Conservation (phyloP, 2,797 vertebrate genomes). For the Gymnothorax reevesii region DNA sequence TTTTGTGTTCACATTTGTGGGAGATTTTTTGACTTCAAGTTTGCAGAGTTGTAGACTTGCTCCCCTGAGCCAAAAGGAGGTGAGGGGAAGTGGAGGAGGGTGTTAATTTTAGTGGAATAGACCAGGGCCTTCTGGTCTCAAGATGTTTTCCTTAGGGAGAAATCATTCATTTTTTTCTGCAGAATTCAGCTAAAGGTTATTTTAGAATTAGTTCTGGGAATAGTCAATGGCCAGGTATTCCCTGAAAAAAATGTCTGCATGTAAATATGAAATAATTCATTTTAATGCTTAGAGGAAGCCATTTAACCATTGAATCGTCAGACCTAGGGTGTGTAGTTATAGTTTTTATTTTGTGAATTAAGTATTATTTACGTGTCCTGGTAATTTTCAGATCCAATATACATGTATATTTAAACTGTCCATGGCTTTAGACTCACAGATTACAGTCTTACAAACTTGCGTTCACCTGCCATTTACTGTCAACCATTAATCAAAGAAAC, state of each 20-base stretch:
- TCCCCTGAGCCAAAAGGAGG: too few relatives aligned
- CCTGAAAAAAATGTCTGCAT: neutral
- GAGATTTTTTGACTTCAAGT: too few relatives aligned
- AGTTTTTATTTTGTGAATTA: conserved; percentile 2
- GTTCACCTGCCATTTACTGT: neutral
- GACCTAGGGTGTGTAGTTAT: neutral
- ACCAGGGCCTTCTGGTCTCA: neutral
- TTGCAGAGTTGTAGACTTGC: too few relatives aligned
- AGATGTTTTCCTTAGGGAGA: neutral
- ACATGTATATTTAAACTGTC: conserved; percentile 6
- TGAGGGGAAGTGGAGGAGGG: too few relatives aligned
- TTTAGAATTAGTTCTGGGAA: neutral
- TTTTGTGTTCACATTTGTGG: too few relatives aligned
- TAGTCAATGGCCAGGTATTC: neutral
- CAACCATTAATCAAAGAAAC: conserved; percentile 17
- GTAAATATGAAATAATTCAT: neutral
- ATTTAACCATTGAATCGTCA: neutral
- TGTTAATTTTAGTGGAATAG: too few relatives aligned
- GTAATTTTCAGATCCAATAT: conserved; percentile 11
- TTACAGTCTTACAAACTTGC: conserved; percentile 4
- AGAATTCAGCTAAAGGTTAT: neutral
- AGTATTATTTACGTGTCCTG: neutral
- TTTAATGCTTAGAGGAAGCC: neutral
- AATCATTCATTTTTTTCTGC: neutral
- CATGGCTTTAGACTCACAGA: neutral